Evolutionary conservation across 2,888 invertebrate species (phyloP), one percentile per base, ranked within the genome.

Genomic region (Ceramica pisi): DNA sequence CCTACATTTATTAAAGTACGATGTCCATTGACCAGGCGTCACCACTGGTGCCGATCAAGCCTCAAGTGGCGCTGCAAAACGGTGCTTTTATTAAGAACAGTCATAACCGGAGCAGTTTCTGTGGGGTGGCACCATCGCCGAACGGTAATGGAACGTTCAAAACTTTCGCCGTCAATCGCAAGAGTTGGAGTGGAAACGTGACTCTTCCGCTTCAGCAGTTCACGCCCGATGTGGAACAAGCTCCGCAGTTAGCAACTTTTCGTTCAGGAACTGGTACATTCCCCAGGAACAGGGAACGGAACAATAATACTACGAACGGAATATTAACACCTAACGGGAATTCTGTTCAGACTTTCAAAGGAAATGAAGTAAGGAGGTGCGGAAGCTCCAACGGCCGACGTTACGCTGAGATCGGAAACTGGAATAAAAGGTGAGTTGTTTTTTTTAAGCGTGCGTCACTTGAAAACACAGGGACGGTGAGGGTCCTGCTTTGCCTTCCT

Each of bases 361-460:
- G 96, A 94, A 96, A 95, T 95, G 96, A 96, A 93, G 92, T 95
- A 90, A 94, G 96, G 85, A 95, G 95, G 90, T 94, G 93, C 93
- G 95, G 94, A 92, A 94, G 94, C 87, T 89, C 93, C 79, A 95
- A 95, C 92, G 96, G 96, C 87, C 94, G 96, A 80, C 95, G 96
- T 80, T 96, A 96, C 91, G 96, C 96, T 65, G 96, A 96, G 92
- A 96, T 96, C 90, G 96, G 96, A 91, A 96, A 96, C 93, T 96
- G 96, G 96, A 96, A 92, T 91, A 96, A 96, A 93, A 96, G 96
- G 96, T 96, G 86, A 94, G 95, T 92, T 81, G 81, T 78, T 82
- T 84, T 85, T 73, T 83, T 84, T 81, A 77, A 80, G 76, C 73
- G 78, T 81, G 64, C 66, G 66, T 77, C 48, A 62, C 55, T 26